Evolutionary conservation across 2,113 vertebrate genomes (phyloP).

Genomic region (Lates calcarifer): DNA sequence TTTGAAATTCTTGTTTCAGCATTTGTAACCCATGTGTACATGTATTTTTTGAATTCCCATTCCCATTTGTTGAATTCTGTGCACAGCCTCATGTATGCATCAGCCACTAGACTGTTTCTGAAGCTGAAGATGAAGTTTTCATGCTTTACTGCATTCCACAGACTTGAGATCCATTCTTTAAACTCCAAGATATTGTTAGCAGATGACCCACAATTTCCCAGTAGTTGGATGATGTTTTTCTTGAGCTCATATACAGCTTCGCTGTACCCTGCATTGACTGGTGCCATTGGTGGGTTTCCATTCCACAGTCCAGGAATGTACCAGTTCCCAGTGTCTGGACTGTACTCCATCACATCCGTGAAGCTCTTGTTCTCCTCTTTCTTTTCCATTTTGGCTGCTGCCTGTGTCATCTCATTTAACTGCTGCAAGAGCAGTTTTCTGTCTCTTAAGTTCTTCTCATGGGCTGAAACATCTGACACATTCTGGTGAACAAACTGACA

Average conservation of each 20-base stretch:
- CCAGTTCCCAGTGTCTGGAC: slow-evolving; percentile 72
- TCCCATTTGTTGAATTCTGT: slow-evolving; percentile 76
- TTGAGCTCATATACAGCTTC: slow-evolving; percentile 78
- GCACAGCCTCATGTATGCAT: slow-evolving; percentile 77
- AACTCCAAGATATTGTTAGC: slow-evolving; percentile 63
- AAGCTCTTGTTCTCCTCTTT: slow-evolving; percentile 72
- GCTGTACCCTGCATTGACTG: slow-evolving; percentile 79
- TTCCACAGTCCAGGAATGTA: slow-evolving; percentile 83
- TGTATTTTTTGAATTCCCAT: slow-evolving; percentile 74
- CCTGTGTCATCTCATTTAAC: slow-evolving; percentile 79
- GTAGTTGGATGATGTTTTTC: slow-evolving; percentile 62
- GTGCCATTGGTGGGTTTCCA: slow-evolving; percentile 83
- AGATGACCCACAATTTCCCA: slow-evolving; percentile 32
- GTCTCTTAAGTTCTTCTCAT: slow-evolving; percentile 82
- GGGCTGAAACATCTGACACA: slow-evolving; percentile 79
- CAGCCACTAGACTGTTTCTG: slow-evolving; percentile 80
- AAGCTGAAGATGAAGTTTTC: slow-evolving; percentile 85
- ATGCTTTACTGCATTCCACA: slow-evolving; percentile 81
- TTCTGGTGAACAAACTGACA: slow-evolving; percentile 88
- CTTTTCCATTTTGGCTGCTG: slow-evolving; percentile 81
- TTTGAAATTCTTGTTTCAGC: slow-evolving; percentile 75
- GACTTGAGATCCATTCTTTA: slow-evolving; percentile 70
- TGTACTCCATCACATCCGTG: slow-evolving; percentile 80
- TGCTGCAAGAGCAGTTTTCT: slow-evolving; percentile 78
- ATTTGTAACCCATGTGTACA: slow-evolving; percentile 60